Evolutionary conservation across 2,113 vertebrate species (phyloP), one percentile per base, ranked within the genome.

Genomic region (Ophthalmolycus amberensis): DNA sequence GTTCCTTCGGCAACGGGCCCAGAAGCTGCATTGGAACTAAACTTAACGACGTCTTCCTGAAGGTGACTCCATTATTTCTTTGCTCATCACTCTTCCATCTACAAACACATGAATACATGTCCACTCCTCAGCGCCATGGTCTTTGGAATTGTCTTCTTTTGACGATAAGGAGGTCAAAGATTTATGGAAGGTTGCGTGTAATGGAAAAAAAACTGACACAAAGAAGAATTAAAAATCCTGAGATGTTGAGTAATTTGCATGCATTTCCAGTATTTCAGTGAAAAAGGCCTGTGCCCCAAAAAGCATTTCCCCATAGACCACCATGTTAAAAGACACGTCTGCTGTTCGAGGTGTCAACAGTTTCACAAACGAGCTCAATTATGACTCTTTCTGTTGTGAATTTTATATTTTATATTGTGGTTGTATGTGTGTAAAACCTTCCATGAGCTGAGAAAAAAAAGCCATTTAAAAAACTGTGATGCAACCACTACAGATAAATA

Each of bases 1-100:
- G 91, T 72, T 90, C 89, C 15, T 93, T 94, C 8, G 92, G 93
- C 72, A 89, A 84, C 0, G 90, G 89, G 38, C 83, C 90, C 46
- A 83, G 92, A 64, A 86, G 54, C 86, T 94, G 92, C 65, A 90
- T 93, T 7, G 87, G 91, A 75, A 25, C 42, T 14, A 91, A 90
- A 65, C 91, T 93, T 10, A 88, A 90, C 0, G 40, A 89, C 0
- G 6, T 90, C 79, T 92, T 94, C 50, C 74, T 94, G 1, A 93
- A 93, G 90, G 93, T 93, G 80, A 90, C 34, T 80, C 9, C 1
- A 12, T 56, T 58, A 12, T 56, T 64, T 74, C 6, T 63, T 52
- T 38, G 3, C 37, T 75, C 77, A 22, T 20, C 22, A 48, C 38
- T 32, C 37, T 18, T 15, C 7, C 32, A 12, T 29, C 29, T 52